These are phyloP conservation scores for Sebastes miniatus DNA, from an alignment of 2,797 vertebrate genomes.

Conservation along the genomic window DNA sequence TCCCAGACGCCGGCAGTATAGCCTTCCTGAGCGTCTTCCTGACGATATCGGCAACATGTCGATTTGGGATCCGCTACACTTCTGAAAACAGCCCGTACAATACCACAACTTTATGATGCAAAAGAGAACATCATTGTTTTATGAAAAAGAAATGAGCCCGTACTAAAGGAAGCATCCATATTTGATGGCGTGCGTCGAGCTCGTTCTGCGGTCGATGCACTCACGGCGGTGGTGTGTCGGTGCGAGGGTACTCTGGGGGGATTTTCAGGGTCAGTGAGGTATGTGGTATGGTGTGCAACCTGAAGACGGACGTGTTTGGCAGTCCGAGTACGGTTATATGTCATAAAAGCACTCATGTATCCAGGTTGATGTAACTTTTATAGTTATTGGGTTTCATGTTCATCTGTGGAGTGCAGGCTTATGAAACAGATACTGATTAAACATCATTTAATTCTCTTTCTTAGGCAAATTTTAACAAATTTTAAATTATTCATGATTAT, in stretches of 20 bases:
- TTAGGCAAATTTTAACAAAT: neutral
- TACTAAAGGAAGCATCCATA: conserved; percentile 74
- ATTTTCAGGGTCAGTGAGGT: conserved; percentile 25
- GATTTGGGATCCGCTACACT: conserved; percentile 9
- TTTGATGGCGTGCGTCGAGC: conserved; percentile 70
- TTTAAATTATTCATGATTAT: neutral
- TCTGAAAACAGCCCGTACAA: neutral
- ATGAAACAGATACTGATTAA: neutral
- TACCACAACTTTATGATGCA: neutral
- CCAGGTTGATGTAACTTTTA: conserved; percentile 28
- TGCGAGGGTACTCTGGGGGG: conserved; percentile 6
- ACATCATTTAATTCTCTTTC: neutral
- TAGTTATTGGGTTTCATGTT: conserved; percentile 9
- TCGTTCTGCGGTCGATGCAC: conserved; percentile 46
- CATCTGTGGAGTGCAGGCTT: neutral
- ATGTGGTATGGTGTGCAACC: conserved; percentile 13
- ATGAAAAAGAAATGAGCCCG: conserved; percentile 76
- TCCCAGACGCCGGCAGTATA: neutral
- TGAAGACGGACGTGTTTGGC: conserved; percentile 8
- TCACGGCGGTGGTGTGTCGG: conserved; percentile 16
- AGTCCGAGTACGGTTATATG: neutral
- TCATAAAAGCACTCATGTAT: conserved; percentile 9
- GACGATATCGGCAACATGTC: neutral
- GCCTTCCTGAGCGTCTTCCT: conserved; percentile 14
- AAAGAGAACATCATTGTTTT: conserved; percentile 56